Base-by-base conservation (phyloP, 2,797 vertebrate species). In the Notoglanidium macrostoma region DNA sequence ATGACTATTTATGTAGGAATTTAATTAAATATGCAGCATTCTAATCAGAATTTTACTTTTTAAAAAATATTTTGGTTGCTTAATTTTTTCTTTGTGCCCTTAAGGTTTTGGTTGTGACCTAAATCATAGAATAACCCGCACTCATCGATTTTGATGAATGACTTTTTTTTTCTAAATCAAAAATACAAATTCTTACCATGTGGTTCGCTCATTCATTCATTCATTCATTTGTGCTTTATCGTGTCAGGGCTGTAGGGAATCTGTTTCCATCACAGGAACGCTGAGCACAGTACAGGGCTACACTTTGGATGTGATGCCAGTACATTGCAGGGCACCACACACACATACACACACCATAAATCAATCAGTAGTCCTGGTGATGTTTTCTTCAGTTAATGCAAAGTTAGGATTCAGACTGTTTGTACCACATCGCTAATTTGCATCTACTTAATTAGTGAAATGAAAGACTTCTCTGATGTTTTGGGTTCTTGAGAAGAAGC, bases 391-490 rank as follows among this genome's bases (percentile, higher is more conserved):
- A 26, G 11, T 51, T 74, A 51, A n/a, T 49, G 17, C 6, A 77
- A 54, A 77, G 49, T 29, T 73, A 12, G 21, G 21, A 46, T 46
- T 73, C 40, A 73, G 40, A 46, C 40, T 26, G 3, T 46, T 19
- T 77, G 74, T 17, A 19, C n/a, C 49, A 55, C 49, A 54, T 17
- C n/a, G 26, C 14, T 54, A 19, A 77, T 77, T 76, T 77, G n/a
- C 46, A 54, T 77, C 49, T 2, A 29, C n/a, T 77, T 77, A 77
- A 77, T 77, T 54, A 77, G 15, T 55, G n/a, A 77, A 54, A 77
- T 77, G n/a, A 77, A 77, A 77, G 74, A 77, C 7, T 2, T 23
- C 26, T 77, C 51, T 79, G n/a, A 84, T 70, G 80, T 84, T 83
- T 63, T 77, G 9, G 87, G 46, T 19, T 59, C 49, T 65, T n/a